Percentiles rank a stretch among this genome's conserved stretches.
Conservation (phyloP, 2,113 vertebrate genomes). For the Formicarius rufipectus region DNA sequence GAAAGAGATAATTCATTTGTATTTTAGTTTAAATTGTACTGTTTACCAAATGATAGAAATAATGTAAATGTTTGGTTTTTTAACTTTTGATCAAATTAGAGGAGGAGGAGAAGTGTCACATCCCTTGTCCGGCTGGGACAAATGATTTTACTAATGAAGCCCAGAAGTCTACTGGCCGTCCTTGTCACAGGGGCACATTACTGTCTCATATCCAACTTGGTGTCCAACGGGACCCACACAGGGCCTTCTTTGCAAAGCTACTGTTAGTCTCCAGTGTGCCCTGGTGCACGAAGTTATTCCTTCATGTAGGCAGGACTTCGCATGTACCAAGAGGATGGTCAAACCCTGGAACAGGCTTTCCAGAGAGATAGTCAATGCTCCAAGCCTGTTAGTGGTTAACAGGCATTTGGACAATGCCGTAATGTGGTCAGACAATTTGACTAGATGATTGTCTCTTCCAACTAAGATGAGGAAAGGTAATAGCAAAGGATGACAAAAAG, state of each 20-base stretch:
- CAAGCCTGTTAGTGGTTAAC: background rate
- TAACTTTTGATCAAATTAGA: background rate
- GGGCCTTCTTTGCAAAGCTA: background rate
- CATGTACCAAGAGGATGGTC: background rate
- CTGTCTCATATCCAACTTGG: background rate
- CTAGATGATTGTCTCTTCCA: background rate
- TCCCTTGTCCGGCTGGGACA: background rate
- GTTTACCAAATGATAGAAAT: background rate
- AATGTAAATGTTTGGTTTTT: background rate
- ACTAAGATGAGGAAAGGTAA: background rate
- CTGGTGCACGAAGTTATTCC: background rate
- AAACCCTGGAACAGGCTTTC: background rate
- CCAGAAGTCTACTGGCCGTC: background rate
- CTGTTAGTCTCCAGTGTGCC: background rate
- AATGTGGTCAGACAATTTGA: background rate
- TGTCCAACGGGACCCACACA: background rate
- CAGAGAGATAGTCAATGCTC: fast-evolving
- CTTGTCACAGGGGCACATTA: background rate
- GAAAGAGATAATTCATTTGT: background rate
- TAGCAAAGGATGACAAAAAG: background rate
- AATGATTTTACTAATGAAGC: background rate
- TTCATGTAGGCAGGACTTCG: background rate
- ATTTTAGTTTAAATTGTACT: background rate
- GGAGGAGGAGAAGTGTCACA: background rate
- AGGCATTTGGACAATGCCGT: background rate